phyloP scores from a whole-genome alignment of 2,888 invertebrate species.

The Pheosia tremula region DNA sequence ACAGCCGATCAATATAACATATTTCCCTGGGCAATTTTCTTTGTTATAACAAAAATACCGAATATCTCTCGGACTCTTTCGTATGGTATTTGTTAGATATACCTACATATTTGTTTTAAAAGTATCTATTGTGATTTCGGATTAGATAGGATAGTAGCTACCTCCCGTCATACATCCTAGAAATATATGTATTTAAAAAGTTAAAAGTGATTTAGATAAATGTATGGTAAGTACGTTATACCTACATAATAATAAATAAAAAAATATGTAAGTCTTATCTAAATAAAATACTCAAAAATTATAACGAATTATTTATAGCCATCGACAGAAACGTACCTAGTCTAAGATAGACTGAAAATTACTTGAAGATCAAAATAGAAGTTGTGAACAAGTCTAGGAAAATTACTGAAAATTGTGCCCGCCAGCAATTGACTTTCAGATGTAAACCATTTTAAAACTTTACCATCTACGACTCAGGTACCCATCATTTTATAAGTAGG shows the following conservation, averaged over 20 bases:
- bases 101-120: too few relatives aligned
- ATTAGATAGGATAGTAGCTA: too few relatives aligned
- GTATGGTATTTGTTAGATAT: too few relatives aligned
- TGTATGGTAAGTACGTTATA: too few relatives aligned
- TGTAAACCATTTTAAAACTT: neutral
- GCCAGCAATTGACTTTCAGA: constrained; percentile 1
- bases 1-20: constrained; percentile 12
- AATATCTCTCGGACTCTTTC: too few relatives aligned
- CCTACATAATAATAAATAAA: too few relatives aligned
- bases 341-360: constrained; percentile 2
- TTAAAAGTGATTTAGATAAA: too few relatives aligned
- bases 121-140: too few relatives aligned
- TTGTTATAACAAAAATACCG: neutral
- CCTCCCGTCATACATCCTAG: too few relatives aligned
- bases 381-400: neutral
- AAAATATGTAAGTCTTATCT: too few relatives aligned
- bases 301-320: neutral
- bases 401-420: neutral
- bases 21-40: constrained; percentile 11
- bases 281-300: too few relatives aligned
- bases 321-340: neutral
- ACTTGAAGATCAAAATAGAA: neutral
- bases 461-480: neutral
- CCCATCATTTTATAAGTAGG: neutral
- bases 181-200: too few relatives aligned